Evolutionary conservation across 2,797 vertebrate species (phyloP).

Genomic region (Parotocinclus haroldoi): DNA sequence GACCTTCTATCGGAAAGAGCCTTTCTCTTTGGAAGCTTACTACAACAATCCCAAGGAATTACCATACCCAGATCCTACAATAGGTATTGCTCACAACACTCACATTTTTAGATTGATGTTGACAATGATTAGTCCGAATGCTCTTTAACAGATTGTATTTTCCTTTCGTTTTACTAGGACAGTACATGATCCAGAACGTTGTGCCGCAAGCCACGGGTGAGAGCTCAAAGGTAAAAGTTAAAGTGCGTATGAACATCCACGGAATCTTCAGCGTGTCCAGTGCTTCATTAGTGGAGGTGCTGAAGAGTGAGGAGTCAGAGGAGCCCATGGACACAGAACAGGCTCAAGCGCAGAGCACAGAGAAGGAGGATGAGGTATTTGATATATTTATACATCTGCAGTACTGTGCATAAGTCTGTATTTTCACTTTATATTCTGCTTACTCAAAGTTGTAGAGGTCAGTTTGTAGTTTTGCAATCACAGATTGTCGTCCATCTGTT

Average conservation of each 20-base stretch:
- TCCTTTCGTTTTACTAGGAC: constrained; percentile 66
- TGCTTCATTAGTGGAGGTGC: constrained; percentile 87
- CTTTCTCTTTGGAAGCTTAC: constrained; percentile 89
- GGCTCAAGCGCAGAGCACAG: constrained; percentile 58
- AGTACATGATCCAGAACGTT: constrained; percentile 92
- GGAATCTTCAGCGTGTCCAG: constrained; percentile 94
- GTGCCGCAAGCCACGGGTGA: constrained; percentile 90
- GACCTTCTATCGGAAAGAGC: constrained; percentile 93
- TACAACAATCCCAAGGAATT: constrained; percentile 88
- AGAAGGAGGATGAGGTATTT: constrained; percentile 92
- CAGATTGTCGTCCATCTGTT: too few species aligned
- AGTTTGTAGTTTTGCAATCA: too few species aligned
- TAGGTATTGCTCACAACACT: constrained; percentile 69
- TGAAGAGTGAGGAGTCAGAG: constrained; percentile 87
- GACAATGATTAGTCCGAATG: not conserved
- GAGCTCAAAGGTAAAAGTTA: constrained; percentile 94
- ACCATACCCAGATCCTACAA: constrained; percentile 81
- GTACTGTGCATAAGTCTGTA: too few species aligned
- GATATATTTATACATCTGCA: too few species aligned
- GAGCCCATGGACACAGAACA: constrained; percentile 95
- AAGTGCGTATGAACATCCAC: constrained; percentile 91
- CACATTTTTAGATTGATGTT: not conserved
- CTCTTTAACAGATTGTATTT: not conserved
- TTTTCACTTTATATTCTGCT: too few species aligned
- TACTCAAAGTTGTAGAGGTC: too few species aligned